Base-by-base conservation (phyloP, 2,888 invertebrate species). In the Lissocephala sabroskyi region DNA sequence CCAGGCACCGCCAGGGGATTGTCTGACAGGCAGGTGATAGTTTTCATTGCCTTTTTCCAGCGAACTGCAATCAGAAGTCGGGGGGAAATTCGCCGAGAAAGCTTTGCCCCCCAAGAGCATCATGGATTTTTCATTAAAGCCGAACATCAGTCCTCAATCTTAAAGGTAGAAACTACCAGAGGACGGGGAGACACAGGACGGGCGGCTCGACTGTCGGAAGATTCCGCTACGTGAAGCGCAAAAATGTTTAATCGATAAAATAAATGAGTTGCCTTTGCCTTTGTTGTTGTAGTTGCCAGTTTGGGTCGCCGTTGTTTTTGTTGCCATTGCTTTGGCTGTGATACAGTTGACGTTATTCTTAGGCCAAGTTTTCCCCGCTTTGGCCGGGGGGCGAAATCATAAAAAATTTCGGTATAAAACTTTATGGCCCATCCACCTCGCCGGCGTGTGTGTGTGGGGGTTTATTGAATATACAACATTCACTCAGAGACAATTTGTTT, bases 221-320 rank as follows among this genome's bases (percentile, higher is more conserved):
- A 73, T 73, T 73, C 74, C 71, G 74, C 74, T 73, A 63, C 74
- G 77, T 74, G 71, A 73, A 73, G 76, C 71, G 74, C 71, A 73
- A 73, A 71, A 80, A 81, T 80, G 80, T 80, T 80, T 80, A 80
- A 80, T 80, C 80, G 80, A 81, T 80, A 80, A 80, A 80, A 79
- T 78, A 80, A 79, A 76, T 75, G 74, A 79, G 79, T 74, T 77
- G 75, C 73, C 48, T 62, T 64, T 62, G 42, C 47, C 53, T 49
- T 47, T 55, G 48, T 46, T 45, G 49, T 33, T 41, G 40, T 33
- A 11, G 44, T 48, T 49, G 35, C 26, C 32, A 41, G 41, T 17
- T 29, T 37, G 43, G 52, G 52, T 58, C 42, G 45, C 52, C 45
- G 44, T 53, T 41, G 32, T 47, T 37, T 13, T 29, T 36, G 36